A percentile compares a stretch with the other conserved stretches of the same genome.
Evolutionary conservation across 2,888 invertebrate species (phyloP).

Genomic region (Oscheius sp.): DNA sequence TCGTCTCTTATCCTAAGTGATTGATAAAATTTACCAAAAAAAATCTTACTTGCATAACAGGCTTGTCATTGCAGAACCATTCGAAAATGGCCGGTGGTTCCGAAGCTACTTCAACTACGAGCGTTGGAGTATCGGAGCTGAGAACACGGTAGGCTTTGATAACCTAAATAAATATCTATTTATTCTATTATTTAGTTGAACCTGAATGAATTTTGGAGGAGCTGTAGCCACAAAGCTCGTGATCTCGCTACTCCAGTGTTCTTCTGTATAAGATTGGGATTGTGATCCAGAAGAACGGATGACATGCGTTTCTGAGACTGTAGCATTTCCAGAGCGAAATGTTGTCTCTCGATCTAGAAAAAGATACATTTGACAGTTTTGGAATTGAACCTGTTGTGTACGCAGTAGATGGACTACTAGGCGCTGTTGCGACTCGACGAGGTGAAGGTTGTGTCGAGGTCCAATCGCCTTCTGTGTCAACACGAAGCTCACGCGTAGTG

Average conservation of each 20-base stretch:
- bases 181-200: not conserved
- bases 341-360: conserved; percentile 61
- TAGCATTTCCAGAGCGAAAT: conserved; percentile 50
- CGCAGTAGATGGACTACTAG: conserved; percentile 37
- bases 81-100: conserved; percentile 60
- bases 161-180: conserved; percentile 44
- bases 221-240: conserved; percentile 66
- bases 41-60: conserved; percentile 49
- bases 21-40: not conserved
- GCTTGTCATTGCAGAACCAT: conserved; percentile 67
- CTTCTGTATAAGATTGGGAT: conserved; percentile 61
- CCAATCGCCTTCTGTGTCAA: conserved; percentile 29
- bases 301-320: conserved; percentile 55
- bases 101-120: conserved; percentile 67
- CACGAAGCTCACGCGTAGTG: conserved; percentile 18
- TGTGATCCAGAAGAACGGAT: conserved; percentile 52
- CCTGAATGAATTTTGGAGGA: conserved; percentile 68
- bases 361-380: not conserved
- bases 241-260: conserved; percentile 69
- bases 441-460: conserved; percentile 29
- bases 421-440: conserved; percentile 32
- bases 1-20: conserved; percentile 52
- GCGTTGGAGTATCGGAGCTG: conserved; percentile 63
- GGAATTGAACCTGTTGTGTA: conserved; percentile 31
- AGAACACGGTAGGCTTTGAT: conserved; percentile 69